phyloP scores from a whole-genome alignment of 2,888 invertebrate genomes.

The Endotricha flammealis region DNA sequence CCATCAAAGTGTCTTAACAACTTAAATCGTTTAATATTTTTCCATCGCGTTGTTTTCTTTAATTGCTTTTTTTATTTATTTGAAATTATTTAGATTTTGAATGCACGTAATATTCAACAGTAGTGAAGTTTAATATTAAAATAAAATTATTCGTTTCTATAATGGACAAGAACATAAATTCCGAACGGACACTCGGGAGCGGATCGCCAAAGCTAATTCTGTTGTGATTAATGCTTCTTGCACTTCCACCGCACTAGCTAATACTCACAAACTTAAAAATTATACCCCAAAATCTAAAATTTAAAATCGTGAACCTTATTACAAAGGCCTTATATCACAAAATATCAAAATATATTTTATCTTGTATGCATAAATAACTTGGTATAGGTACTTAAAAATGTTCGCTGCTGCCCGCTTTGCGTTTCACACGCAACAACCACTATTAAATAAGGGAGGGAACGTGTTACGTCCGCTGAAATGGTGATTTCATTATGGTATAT shows the following conservation, averaged over 20 bases:
- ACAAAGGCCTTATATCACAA: neutral
- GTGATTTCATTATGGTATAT: slow-evolving; percentile 21
- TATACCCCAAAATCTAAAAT: slow-evolving; percentile 13
- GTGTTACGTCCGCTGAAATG: slow-evolving; percentile 62
- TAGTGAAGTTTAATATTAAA: no score
- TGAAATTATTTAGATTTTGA: no score
- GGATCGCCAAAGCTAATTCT: slow-evolving; percentile 77
- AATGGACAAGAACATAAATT: slow-evolving; percentile 57
- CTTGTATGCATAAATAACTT: slow-evolving; percentile 12
- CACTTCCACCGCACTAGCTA: slow-evolving; percentile 60
- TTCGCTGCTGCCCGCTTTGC: slow-evolving; percentile 64
- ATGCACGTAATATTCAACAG: no score
- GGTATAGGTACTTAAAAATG: slow-evolving; percentile 50
- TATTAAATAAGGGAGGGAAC: slow-evolving; percentile 58
- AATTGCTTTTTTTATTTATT: no score
- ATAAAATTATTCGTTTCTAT: slow-evolving; percentile 27
- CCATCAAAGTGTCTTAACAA: no score
- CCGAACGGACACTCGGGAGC: slow-evolving; percentile 65
- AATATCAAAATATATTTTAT: slow-evolving; percentile 7
- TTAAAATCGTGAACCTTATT: slow-evolving; percentile 32
- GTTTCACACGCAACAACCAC: slow-evolving; percentile 74
- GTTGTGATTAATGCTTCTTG: slow-evolving; percentile 75
- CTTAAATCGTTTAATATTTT: no score
- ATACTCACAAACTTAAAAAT: slow-evolving; percentile 31
- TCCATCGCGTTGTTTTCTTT: no score